phyloP scores from a whole-genome alignment of 2,113 vertebrate species.

The Amphilophus citrinellus region DNA sequence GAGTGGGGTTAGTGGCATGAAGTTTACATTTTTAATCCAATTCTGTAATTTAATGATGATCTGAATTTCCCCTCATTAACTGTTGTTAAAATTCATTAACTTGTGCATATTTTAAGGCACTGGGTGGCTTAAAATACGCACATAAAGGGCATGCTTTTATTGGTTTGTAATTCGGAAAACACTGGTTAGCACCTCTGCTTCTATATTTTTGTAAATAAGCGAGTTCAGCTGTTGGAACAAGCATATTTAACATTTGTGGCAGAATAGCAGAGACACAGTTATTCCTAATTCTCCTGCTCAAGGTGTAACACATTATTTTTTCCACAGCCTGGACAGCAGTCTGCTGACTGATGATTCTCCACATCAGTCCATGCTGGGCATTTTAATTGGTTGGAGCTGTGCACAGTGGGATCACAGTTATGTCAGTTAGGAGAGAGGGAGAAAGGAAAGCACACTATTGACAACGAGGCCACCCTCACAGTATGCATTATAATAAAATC shows the following conservation, averaged over 20 bases:
- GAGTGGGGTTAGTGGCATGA: neutral
- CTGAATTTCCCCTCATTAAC: slow-evolving; percentile 1
- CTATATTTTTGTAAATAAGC: neutral
- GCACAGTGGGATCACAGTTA: slow-evolving; percentile 43
- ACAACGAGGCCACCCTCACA: slow-evolving; percentile 11
- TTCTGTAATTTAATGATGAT: slow-evolving; percentile 5
- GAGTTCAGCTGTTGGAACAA: neutral
- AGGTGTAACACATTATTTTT: neutral
- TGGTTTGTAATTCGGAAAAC: neutral
- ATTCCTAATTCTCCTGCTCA: neutral
- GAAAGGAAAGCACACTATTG: neutral
- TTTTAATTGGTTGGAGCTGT: slow-evolving; percentile 69
- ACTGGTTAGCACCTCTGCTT: neutral
- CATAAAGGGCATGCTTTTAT: neutral
- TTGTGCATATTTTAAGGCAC: neutral
- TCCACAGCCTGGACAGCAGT: neutral
- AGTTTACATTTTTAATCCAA: slow-evolving; percentile 3
- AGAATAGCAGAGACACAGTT: neutral
- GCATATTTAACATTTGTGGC: neutral
- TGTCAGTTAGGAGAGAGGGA: slow-evolving; percentile 16
- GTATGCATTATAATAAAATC: slow-evolving; percentile 9
- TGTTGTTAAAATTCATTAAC: neutral
- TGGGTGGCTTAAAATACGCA: neutral
- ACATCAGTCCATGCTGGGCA: slow-evolving; percentile 28
- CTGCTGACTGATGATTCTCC: slow-evolving; percentile 34